Percentiles rank a stretch among this genome's conserved stretches.
phyloP scores from a whole-genome alignment of 2,113 vertebrate species.

The Stegostoma tigrinum region DNA sequence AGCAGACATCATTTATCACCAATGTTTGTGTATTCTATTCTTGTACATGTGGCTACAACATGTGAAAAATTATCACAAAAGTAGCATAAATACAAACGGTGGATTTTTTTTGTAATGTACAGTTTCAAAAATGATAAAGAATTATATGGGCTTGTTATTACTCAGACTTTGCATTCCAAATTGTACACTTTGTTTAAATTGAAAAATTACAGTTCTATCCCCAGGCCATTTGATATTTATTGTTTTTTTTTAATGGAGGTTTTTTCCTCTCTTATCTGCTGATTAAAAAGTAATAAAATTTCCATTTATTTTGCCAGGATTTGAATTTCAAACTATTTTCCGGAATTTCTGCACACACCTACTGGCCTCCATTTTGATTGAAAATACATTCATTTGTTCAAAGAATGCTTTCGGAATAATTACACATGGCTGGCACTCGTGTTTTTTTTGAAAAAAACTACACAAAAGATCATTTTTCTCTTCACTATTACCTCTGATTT shows the following conservation, averaged over 20 bases:
- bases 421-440: background rate
- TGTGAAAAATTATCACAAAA: background rate
- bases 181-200: background rate
- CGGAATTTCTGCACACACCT: background rate
- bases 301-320: background rate
- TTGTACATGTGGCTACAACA: background rate
- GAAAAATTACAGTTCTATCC: constrained; percentile 4
- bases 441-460: background rate
- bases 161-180: background rate
- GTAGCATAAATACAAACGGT: background rate
- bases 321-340: background rate
- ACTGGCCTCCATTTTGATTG: background rate
- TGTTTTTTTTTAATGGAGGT: background rate
- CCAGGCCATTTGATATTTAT: background rate
- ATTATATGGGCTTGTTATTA: background rate
- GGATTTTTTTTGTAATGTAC: background rate
- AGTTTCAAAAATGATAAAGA: background rate
- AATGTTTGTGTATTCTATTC: background rate
- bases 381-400: background rate
- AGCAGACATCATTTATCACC: background rate
- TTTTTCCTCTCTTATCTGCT: background rate
- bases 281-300: background rate
- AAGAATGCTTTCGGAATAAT: background rate
- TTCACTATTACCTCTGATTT: background rate
- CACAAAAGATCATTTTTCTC: background rate